phyloP scores from a whole-genome alignment of 2,888 invertebrate species.

The Andrena camellia region DNA sequence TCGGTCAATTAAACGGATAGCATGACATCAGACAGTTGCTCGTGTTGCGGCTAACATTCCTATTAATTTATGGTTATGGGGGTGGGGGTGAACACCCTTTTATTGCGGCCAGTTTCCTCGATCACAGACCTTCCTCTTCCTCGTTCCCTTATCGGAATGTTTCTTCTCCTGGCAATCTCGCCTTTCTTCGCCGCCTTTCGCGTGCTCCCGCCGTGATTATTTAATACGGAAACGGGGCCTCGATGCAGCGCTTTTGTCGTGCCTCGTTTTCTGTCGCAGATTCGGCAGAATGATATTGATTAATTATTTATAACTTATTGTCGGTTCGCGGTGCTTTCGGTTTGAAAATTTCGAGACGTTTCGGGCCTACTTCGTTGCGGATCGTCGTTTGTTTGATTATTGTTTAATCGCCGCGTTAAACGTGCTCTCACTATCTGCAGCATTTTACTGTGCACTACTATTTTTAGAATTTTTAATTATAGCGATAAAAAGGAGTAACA shows the following conservation, averaged over 20 bases:
- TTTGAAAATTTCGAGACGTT: neutral
- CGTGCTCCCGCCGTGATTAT: neutral
- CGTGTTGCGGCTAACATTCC: conserved; percentile 76
- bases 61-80: conserved; percentile 73
- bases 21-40: conserved; percentile 78
- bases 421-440: neutral
- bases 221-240: neutral
- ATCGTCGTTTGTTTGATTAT: neutral
- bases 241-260: neutral
- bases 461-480: conserved; percentile 59
- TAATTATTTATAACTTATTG: conserved; percentile 57
- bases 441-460: conserved; percentile 16
- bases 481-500: conserved; percentile 44
- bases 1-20: conserved; percentile 78
- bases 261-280: conserved; percentile 1
- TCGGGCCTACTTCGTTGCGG: neutral
- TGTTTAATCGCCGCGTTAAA: neutral
- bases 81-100: conserved; percentile 65
- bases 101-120: conserved; percentile 18
- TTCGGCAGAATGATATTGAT: conserved; percentile 50
- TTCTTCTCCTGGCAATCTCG: neutral
- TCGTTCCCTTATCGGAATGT: neutral
- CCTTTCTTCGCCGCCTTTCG: neutral
- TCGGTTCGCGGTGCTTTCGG: neutral
- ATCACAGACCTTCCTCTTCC: conserved; percentile 15